Evolutionary conservation across 2,888 invertebrate genomes (phyloP), one percentile per base, ranked within the genome.

Genomic region (Acanthosepion esculentum): DNA sequence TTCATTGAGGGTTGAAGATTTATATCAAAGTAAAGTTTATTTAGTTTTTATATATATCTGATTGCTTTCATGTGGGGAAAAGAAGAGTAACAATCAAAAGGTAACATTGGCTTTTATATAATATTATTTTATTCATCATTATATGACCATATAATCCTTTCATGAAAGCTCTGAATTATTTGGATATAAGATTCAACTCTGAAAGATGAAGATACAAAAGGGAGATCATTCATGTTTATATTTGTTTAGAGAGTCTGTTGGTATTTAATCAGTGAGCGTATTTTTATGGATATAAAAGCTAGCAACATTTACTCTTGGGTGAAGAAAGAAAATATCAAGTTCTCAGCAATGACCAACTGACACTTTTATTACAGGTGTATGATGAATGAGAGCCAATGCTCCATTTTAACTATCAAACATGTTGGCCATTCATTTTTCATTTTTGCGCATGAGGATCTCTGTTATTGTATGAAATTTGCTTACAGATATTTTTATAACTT

Each of bases 351-450:
- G 78, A 78, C 78, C 78, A 78, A 33, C 15, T 78, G 78, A 78
- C 78, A 78, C n/a, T 78, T 78, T 78, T 78, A 78, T 78, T 78
- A 78, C 78, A 78, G 78, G 78, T 78, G 78, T 78, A 15, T 78
- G 78, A 78, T 78, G 78, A 78, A 78, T 33, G 78, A n/a, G 78
- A 78, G 15, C 78, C n/a, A 78, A 78, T 33, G n/a, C 78, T 33
- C n/a, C 78, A 78, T n/a, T 78, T n/a, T 78, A 78, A n/a, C 78
- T n/a, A 78, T 78, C 78, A 78, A 78, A 78, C n/a, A 78, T 78
- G 78, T 78, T 78, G n/a, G n/a, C n/a, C 78, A 78, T 59, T 59
- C 59, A 78, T 78, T n/a, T 18, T 78, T 78, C 7, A 29, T 78
- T 78, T 78, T 78, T 78, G 33, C 78, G 5, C 15, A 33, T 4